Conservation (phyloP, 2,797 vertebrate genomes). For the Hafferia zeledoni region DNA sequence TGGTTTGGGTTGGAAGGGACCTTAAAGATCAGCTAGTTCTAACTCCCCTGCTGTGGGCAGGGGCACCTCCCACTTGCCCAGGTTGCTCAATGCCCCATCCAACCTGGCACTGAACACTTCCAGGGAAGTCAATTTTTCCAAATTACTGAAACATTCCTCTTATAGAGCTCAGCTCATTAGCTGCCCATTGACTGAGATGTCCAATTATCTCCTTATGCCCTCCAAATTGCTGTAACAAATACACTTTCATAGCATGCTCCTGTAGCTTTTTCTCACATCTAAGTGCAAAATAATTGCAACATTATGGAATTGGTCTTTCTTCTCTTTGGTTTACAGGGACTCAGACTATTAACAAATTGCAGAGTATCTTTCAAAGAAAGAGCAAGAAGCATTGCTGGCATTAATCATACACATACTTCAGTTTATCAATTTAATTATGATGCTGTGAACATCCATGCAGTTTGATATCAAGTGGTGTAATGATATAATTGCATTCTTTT, state of each 20-base stretch:
- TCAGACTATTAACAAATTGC: not conserved
- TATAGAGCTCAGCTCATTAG: not conserved
- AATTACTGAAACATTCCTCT: not conserved
- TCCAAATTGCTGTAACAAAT: not conserved
- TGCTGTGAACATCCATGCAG: not conserved
- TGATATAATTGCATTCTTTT: not conserved
- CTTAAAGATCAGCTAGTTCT: not conserved
- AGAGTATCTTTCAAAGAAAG: not conserved
- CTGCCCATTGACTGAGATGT: not conserved
- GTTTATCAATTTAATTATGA: not conserved
- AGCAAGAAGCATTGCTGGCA: not conserved
- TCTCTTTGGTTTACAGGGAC: not conserved
- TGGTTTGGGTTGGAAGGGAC: not conserved
- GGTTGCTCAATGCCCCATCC: not conserved
- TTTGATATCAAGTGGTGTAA: not conserved
- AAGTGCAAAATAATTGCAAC: not conserved
- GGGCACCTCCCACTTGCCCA: not conserved
- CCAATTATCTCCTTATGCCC: not conserved
- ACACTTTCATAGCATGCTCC: not conserved
- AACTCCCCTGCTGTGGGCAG: not conserved
- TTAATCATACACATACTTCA: not conserved
- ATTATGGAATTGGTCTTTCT: not conserved
- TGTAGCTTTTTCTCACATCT: not conserved
- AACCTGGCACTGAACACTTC: not conserved
- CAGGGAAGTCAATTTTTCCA: not conserved